Evolutionary conservation across 2,888 invertebrate genomes (phyloP), one percentile per base, ranked within the genome.

Genomic region (Melinopterus prodromus): DNA sequence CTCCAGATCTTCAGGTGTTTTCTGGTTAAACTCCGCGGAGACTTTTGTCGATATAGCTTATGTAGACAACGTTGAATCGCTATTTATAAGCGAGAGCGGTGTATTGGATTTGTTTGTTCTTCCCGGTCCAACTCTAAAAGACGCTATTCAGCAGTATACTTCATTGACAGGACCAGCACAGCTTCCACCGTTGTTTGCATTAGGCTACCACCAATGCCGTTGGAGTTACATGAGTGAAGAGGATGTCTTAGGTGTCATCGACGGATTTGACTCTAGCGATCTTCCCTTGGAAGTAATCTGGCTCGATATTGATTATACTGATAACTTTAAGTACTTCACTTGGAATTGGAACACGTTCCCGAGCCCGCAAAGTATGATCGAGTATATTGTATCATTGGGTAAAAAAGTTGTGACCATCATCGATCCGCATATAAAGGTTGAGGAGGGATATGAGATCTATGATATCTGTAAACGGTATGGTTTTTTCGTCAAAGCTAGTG

Each of bases 271-370:
- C 89, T 91, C 92, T 9, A 92, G 96, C 88, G 97, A 99, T 88
- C 94, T 99, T 70, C 99, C 99, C 3, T 92, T 96, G 89, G 99
- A 99, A 89, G 96, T 95, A 0, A 93, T 99, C 88, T 99, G 99
- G 99, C 91, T 99, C 69, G 99, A 99, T 89, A 98, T 99, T 88
- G 99, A 99, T 88, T 97, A 99, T 88, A 98, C 99, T 0, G 96
- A 99, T 88, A 93, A 93, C 78, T 98, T 98, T 90, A 96, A 95
- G 93, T 96, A 99, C 89, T 99, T 99, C 90, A 99, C 99, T 0
- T 99, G 99, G 99, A 98, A 99, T 88, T 89, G 91, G 0, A 91
- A 93, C 78, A 97, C 96, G 88, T 99, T 99, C 90, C 91, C 95
- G 0, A 91, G 96, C 85, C 95, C 98, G 0, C 83, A 93, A 3